These are phyloP conservation scores for Criorhina ranunculi DNA, from an alignment of 2,888 invertebrate genomes.

Conservation along the genomic window DNA sequence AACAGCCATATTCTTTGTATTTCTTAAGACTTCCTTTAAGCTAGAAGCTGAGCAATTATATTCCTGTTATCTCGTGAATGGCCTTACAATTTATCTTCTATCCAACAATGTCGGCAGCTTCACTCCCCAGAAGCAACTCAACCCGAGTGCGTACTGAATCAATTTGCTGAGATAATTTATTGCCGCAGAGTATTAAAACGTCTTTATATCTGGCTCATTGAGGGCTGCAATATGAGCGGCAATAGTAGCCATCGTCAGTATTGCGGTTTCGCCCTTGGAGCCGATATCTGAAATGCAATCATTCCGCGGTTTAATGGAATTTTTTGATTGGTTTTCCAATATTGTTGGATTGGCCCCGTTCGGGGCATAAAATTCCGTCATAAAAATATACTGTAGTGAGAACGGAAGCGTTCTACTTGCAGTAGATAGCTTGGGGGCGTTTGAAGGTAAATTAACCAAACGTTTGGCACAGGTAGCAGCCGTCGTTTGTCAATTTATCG, in stretches of 20 bases:
- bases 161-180: slow-evolving; percentile 75
- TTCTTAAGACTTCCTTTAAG: slow-evolving; percentile 39
- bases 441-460: slow-evolving; percentile 64
- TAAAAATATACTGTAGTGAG: slow-evolving; percentile 62
- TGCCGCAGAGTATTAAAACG: slow-evolving; percentile 75
- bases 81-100: slow-evolving; percentile 71
- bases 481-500: slow-evolving; percentile 67
- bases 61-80: slow-evolving; percentile 60
- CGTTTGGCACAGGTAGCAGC: slow-evolving; percentile 51
- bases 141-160: slow-evolving; percentile 67
- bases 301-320: slow-evolving; percentile 74
- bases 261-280: slow-evolving; percentile 69
- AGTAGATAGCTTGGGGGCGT: slow-evolving; percentile 62
- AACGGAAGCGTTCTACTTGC: slow-evolving; percentile 73
- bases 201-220: slow-evolving; percentile 74
- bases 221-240: slow-evolving; percentile 39
- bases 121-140: slow-evolving; percentile 65
- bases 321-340: slow-evolving; percentile 76
- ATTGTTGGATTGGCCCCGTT: slow-evolving; percentile 47
- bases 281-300: slow-evolving; percentile 76
- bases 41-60: slow-evolving; percentile 71
- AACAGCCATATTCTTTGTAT: slow-evolving; percentile 54
- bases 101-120: slow-evolving; percentile 72
- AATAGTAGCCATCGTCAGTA: slow-evolving; percentile 40
- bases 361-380: slow-evolving; percentile 66